These are phyloP conservation scores for Plectrocnemia conspersa DNA, from an alignment of 1,140 invertebrate genomes.

Conservation along the genomic window DNA sequence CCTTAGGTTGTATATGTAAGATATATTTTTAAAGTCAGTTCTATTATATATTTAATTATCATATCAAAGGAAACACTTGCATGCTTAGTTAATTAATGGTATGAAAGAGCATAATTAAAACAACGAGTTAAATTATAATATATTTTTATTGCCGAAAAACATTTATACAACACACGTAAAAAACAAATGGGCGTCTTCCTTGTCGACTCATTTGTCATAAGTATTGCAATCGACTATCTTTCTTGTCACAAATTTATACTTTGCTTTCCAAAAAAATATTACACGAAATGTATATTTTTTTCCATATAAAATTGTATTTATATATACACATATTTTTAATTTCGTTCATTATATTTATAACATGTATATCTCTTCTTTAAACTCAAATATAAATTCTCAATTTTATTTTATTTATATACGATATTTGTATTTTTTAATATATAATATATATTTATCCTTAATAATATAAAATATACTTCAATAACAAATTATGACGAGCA, in stretches of 20 bases:
- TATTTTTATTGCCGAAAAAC: conserved; percentile 36
- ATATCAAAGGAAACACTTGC: too few species aligned
- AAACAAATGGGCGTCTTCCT: conserved; percentile 17
- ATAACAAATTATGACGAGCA: conserved; percentile 25
- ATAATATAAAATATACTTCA: conserved; percentile 17
- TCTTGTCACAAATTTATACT: conserved; percentile 30
- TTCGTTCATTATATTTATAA: conserved; percentile 32
- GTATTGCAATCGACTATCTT: conserved; percentile 30
- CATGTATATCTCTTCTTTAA: conserved; percentile 26
- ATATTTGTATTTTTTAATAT: not conserved
- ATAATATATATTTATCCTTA: not conserved
- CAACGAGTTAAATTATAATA: conserved; percentile 29
- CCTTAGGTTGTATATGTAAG: too few species aligned
- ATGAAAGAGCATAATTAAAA: too few species aligned
- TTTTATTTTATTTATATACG: conserved; percentile 1
- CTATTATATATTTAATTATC: too few species aligned
- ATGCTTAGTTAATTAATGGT: too few species aligned
- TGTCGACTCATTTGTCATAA: conserved; percentile 15
- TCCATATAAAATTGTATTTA: conserved; percentile 27
- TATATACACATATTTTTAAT: conserved; percentile 29
- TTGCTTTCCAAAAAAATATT: conserved; percentile 16
- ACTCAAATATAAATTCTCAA: not conserved
- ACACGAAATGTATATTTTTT: conserved; percentile 23
- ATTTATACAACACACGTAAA: conserved; percentile 34
- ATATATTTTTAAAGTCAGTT: too few species aligned